A percentile compares a stretch with the other conserved stretches of the same genome.
phyloP scores from a whole-genome alignment of 1,140 invertebrate species.

The Pissodes strobi region DNA sequence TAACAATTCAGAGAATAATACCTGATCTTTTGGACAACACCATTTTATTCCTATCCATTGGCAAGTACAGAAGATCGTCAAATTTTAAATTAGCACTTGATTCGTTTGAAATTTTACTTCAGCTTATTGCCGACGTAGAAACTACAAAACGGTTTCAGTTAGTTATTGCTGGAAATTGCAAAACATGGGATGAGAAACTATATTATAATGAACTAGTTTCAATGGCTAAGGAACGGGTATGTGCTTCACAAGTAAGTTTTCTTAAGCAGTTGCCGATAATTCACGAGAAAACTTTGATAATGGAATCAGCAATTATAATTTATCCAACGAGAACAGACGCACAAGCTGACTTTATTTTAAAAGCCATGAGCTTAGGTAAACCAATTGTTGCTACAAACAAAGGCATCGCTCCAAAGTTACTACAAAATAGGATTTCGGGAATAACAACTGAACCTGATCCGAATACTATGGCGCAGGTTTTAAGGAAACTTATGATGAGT shows the following conservation, averaged over 20 bases:
- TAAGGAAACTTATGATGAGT: slow-evolving; percentile 42
- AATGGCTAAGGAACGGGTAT: slow-evolving; percentile 39
- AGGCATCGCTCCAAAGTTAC: slow-evolving; percentile 43
- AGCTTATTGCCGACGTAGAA: slow-evolving; percentile 33
- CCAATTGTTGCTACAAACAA: slow-evolving; percentile 47
- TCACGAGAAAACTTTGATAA: slow-evolving; percentile 49
- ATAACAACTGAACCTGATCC: slow-evolving; percentile 45
- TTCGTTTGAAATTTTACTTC: slow-evolving; percentile 44
- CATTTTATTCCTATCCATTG: slow-evolving; percentile 46
- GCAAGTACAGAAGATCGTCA: slow-evolving; percentile 42
- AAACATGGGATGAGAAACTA: slow-evolving; percentile 33
- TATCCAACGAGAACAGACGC: slow-evolving; percentile 45
- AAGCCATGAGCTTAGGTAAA: slow-evolving; percentile 44
- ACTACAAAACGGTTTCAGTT: slow-evolving; percentile 43
- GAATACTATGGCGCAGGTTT: slow-evolving; percentile 44
- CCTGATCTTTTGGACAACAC: slow-evolving; percentile 46
- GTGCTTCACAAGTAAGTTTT: slow-evolving; percentile 48
- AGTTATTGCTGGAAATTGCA: slow-evolving; percentile 48
- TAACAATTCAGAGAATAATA: slow-evolving; percentile 44
- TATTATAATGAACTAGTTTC: slow-evolving; percentile 46
- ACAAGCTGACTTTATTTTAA: slow-evolving; percentile 44
- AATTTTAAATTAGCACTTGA: slow-evolving; percentile 49
- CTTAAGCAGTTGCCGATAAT: slow-evolving; percentile 44
- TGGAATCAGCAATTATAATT: slow-evolving; percentile 41
- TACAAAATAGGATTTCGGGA: slow-evolving; percentile 46